These are phyloP conservation scores for Pachymerium ferrugineum DNA, from an alignment of 2,888 invertebrate genomes.

Conservation along the genomic window DNA sequence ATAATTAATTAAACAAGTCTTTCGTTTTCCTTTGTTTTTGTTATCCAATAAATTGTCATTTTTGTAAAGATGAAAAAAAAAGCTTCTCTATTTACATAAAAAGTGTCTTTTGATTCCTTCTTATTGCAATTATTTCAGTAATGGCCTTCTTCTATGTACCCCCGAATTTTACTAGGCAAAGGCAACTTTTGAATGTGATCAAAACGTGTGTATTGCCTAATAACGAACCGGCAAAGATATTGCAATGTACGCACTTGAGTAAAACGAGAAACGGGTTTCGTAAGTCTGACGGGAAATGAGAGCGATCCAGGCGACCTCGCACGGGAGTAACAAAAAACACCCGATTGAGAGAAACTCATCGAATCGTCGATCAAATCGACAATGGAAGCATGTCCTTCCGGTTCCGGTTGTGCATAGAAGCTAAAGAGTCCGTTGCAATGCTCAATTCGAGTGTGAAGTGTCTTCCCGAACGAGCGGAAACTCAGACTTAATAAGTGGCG, in stretches of 20 bases:
- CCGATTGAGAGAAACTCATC: slow-evolving; percentile 63
- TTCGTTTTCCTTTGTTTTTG: not conserved
- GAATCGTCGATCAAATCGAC: slow-evolving; percentile 68
- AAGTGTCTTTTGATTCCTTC: not conserved
- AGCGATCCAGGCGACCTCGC: slow-evolving; percentile 61
- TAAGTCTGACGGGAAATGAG: slow-evolving; percentile 66
- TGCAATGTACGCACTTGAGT: slow-evolving; percentile 63
- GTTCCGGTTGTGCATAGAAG: slow-evolving; percentile 51
- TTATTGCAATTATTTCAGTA: slow-evolving; percentile 36
- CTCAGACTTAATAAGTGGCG: slow-evolving; percentile 66
- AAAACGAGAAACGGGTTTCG: slow-evolving; percentile 68
- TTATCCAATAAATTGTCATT: slow-evolving; percentile 1
- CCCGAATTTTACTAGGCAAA: slow-evolving; percentile 57
- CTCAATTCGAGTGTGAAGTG: slow-evolving; percentile 69
- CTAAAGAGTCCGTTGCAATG: slow-evolving; percentile 62
- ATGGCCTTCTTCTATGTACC: slow-evolving; percentile 52
- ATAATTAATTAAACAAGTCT: not conserved
- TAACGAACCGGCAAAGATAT: slow-evolving; percentile 67
- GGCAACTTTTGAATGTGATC: slow-evolving; percentile 66
- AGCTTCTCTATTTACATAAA: not conserved
- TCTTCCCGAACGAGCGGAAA: slow-evolving; percentile 62
- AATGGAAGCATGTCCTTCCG: slow-evolving; percentile 57
- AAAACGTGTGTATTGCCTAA: slow-evolving; percentile 61
- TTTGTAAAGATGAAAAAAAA: slow-evolving; percentile 3
- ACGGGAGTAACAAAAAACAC: slow-evolving; percentile 66